Percentiles rank a stretch among this genome's conserved stretches.
Evolutionary conservation across 2,888 invertebrate species (phyloP).

Genomic region (Diarsia mendica): DNA sequence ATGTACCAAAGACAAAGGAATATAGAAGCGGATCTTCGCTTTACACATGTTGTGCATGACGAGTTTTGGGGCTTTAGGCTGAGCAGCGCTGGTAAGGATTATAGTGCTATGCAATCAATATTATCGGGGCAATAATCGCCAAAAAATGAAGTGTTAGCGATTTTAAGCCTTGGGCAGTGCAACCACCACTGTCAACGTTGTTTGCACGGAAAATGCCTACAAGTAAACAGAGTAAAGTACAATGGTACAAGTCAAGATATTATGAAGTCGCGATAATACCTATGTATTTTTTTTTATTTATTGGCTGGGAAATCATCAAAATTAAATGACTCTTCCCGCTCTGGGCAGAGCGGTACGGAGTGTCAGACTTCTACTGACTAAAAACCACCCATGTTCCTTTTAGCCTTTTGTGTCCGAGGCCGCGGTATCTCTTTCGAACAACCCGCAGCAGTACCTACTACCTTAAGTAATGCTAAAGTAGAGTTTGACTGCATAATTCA

Average conservation of each 20-base stretch:
- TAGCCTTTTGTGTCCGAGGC: no score
- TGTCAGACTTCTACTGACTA: no score
- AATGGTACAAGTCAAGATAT: background rate
- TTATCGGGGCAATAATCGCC: no score
- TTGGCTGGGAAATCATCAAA: no score
- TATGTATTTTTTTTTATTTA: background rate
- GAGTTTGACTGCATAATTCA: background rate
- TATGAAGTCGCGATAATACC: no score
- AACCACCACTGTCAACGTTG: background rate
- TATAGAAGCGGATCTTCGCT: background rate
- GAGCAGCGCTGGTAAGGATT: background rate
- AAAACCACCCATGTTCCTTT: no score
- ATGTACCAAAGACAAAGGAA: conserved; percentile 31
- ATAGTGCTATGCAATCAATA: background rate
- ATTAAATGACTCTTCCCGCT: no score
- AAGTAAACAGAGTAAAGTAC: no score
- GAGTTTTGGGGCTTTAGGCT: no score
- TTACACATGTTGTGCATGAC: background rate
- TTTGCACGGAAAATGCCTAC: background rate
- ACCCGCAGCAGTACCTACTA: background rate
- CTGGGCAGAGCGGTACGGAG: no score
- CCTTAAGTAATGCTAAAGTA: background rate
- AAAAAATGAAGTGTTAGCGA: background rate
- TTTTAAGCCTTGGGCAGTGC: background rate
- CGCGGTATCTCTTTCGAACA: no score